phyloP scores from a whole-genome alignment of 1,140 invertebrate genomes.

The Tetramorium parvispinum region DNA sequence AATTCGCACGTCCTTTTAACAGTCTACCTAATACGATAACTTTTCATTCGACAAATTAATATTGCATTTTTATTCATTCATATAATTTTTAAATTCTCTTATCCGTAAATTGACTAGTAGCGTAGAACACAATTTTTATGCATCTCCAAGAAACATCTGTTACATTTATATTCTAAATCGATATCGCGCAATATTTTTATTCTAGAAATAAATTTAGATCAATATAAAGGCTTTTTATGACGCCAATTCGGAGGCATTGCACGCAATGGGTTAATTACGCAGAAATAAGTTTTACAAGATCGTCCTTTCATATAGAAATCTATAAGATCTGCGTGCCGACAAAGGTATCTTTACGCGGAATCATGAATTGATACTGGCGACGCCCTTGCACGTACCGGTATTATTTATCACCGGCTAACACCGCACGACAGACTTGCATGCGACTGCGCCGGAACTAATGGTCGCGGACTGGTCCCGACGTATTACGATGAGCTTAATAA shows the following conservation, averaged over 20 bases:
- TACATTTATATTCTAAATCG: not conserved
- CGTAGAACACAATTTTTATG: not conserved
- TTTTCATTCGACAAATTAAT: not conserved
- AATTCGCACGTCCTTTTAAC: not conserved
- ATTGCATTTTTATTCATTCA: not conserved
- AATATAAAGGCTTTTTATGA: not conserved
- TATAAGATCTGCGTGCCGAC: not conserved
- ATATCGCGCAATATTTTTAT: not conserved
- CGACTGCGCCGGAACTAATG: slow-evolving; percentile 73
- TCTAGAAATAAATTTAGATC: not conserved
- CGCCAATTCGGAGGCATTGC: not conserved
- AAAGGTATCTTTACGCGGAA: slow-evolving; percentile 29
- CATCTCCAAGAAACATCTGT: not conserved
- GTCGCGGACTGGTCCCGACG: slow-evolving; percentile 70
- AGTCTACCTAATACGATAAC: not conserved
- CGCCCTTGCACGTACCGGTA: not conserved
- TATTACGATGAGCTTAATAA: slow-evolving; percentile 81
- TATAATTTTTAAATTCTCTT: not conserved
- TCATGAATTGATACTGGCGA: slow-evolving; percentile 42
- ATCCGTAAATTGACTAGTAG: not conserved
- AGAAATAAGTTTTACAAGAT: slow-evolving; percentile 8
- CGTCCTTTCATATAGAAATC: not conserved
- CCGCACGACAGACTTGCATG: slow-evolving; percentile 63
- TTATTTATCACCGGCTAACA: slow-evolving; percentile 59
- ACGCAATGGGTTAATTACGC: not conserved